A percentile compares a stretch with the other conserved stretches of the same genome.
Conservation (phyloP, 2,797 vertebrate species). For the Molossus molossus region DNA sequence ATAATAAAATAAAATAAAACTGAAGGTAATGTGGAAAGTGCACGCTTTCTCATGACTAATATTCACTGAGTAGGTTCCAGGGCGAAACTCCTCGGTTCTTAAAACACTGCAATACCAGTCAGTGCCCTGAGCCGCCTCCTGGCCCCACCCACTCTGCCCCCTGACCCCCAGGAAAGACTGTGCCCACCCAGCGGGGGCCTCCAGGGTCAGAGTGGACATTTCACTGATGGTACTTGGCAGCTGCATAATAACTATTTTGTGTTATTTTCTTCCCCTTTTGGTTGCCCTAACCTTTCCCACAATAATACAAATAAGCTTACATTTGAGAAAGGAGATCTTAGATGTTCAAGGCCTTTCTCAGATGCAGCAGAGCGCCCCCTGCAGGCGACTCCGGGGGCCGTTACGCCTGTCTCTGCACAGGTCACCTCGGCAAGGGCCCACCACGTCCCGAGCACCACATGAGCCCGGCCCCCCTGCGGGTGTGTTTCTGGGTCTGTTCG, state of each 20-base stretch:
- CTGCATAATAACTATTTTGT: too few relatives aligned
- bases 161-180: background rate
- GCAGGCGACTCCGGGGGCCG: rapidly evolving
- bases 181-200: rapidly evolving
- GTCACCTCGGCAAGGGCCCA: too few relatives aligned
- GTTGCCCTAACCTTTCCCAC: background rate
- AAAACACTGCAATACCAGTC: background rate
- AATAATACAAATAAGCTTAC: background rate
- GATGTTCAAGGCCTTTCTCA: background rate
- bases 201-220: rapidly evolving
- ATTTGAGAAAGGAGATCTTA: too few relatives aligned
- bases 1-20: background rate
- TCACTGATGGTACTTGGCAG: rapidly evolving
- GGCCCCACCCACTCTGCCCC: rapidly evolving
- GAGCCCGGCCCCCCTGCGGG: rapidly evolving
- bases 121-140: rapidly evolving
- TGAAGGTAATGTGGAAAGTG: rapidly evolving
- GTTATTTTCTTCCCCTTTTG: background rate
- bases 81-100: background rate
- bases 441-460: rapidly evolving
- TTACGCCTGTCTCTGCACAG: rapidly evolving
- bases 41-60: rapidly evolving
- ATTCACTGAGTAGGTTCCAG: background rate
- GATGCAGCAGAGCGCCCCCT: rapidly evolving
- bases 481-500: rapidly evolving